Evolutionary conservation across 2,113 vertebrate species (phyloP).

Genomic region (Gracilinanus agilis): DNA sequence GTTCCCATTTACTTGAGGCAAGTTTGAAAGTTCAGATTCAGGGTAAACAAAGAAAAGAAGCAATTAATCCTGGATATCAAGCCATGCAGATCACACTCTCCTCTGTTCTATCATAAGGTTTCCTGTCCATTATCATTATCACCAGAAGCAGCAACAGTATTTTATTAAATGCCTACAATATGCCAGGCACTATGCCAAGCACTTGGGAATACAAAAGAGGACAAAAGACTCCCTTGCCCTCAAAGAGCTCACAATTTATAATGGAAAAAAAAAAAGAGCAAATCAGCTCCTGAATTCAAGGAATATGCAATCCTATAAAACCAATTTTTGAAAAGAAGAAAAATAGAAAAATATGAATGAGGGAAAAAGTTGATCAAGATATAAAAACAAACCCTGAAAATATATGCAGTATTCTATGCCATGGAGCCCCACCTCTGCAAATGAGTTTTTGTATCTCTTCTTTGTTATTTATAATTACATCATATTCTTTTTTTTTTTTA

Average conservation of each 20-base stretch:
- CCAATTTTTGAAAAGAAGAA: background rate
- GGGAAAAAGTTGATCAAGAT: background rate
- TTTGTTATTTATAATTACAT: background rate
- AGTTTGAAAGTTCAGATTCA: no score
- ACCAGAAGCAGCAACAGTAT: no score
- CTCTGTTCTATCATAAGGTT: no score
- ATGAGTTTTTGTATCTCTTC: background rate
- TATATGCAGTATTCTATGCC: background rate
- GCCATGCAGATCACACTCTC: no score
- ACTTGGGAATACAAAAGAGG: no score
- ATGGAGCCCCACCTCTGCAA: background rate
- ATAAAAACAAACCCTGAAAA: background rate
- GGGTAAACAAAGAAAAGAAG: no score
- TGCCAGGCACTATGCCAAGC: conserved; percentile 1
- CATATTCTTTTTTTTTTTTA: background rate
- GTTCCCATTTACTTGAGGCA: no score
- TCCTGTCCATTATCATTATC: no score
- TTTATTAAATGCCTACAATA: background rate
- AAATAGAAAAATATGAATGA: background rate
- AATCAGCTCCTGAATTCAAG: background rate
- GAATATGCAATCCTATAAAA: background rate
- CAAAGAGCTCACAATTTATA: no score
- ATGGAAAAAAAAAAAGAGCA: background rate
- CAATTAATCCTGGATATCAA: no score
- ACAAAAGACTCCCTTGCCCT: no score